These are phyloP conservation scores for Ganaspis brasiliensis DNA, from an alignment of 2,888 invertebrate genomes.

Conservation along the genomic window DNA sequence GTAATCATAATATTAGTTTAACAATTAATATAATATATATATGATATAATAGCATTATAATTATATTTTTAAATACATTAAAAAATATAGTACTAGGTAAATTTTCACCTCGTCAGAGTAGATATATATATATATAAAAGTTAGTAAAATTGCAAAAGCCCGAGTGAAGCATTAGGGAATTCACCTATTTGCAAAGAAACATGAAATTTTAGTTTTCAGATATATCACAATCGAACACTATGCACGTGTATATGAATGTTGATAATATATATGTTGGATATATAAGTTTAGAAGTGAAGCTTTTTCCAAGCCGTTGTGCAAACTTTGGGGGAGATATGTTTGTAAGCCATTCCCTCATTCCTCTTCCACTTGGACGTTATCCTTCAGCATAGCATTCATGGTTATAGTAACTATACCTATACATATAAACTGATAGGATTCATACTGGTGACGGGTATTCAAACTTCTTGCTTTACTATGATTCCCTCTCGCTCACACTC, in stretches of 20 bases:
- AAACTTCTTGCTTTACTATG: slow-evolving; percentile 44
- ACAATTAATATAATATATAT: too few relatives aligned
- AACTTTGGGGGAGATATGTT: slow-evolving; percentile 42
- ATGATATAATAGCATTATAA: too few relatives aligned
- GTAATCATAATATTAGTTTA: too few relatives aligned
- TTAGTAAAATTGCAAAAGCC: too few relatives aligned
- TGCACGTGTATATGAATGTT: background rate
- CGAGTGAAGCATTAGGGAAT: too few relatives aligned
- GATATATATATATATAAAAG: too few relatives aligned
- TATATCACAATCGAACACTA: slow-evolving; percentile 1
- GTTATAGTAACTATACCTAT: slow-evolving; percentile 49
- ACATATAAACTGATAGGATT: slow-evolving; percentile 55
- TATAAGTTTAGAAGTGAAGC: slow-evolving; percentile 9
- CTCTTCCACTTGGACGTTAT: slow-evolving; percentile 38
- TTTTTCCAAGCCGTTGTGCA: slow-evolving; percentile 8
- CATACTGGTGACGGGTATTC: slow-evolving; percentile 50
- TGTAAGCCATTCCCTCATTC: slow-evolving; percentile 41
- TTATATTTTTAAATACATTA: too few relatives aligned
- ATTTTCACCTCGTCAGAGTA: too few relatives aligned
- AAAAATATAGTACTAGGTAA: too few relatives aligned
- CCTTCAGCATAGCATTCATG: slow-evolving; percentile 53
- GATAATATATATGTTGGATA: slow-evolving; percentile 2
- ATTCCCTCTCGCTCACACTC: background rate
- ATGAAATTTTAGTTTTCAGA: slow-evolving; percentile 8
- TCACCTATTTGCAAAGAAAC: background rate